Percentiles rank a stretch among this genome's conserved stretches.
Conservation (phyloP, 2,113 vertebrate genomes). For the Ammodramus savannarum region DNA sequence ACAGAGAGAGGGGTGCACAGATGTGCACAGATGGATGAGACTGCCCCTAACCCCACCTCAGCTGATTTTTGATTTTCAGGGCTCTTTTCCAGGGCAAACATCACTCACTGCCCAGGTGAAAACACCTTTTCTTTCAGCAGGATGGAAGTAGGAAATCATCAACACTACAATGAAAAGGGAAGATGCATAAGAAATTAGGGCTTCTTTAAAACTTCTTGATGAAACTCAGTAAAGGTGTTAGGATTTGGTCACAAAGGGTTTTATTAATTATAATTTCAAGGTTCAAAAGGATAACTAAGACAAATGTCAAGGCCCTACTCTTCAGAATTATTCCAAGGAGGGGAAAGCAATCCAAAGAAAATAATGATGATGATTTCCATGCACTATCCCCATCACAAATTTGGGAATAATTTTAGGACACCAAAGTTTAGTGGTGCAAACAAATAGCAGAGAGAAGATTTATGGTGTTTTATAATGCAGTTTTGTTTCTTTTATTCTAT, state of each 20-base stretch:
- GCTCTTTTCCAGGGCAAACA: background rate
- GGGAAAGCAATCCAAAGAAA: background rate
- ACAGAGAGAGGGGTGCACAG: background rate
- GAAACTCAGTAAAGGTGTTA: background rate
- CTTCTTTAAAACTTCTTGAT: background rate
- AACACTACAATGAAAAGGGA: background rate
- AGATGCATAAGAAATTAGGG: background rate
- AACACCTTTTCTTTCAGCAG: background rate
- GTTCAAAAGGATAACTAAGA: slow-evolving; percentile 2
- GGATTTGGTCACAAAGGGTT: background rate
- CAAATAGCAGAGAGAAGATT: slow-evolving; percentile 1
- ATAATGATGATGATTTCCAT: background rate
- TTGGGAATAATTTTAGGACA: background rate
- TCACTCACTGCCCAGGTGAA: accelerated
- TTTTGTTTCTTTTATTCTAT: slow-evolving; percentile 46
- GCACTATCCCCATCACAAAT: background rate
- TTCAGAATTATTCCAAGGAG: slow-evolving; percentile 27
- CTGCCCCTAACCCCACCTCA: background rate
- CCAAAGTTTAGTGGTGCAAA: slow-evolving; percentile 41
- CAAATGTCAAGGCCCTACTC: background rate
- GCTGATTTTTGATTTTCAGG: background rate
- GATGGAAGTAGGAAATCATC: background rate
- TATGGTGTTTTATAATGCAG: slow-evolving; percentile 10
- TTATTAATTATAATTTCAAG: background rate
- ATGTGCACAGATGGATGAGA: background rate